Conservation (phyloP, 2,113 vertebrate genomes). For the Xenopus tropicalis region UCB_Xtro_10.0 CM004445.2:139482001-139482500, state of each 20-base stretch:
- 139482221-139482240: slow-evolving; percentile 22
- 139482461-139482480: background rate
- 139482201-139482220: slow-evolving; percentile 45
- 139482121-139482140: too few relatives aligned
- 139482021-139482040: too few relatives aligned
- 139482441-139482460: background rate
- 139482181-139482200: slow-evolving; percentile 45
- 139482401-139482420: background rate
- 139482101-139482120: too few relatives aligned
- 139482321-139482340: slow-evolving; percentile 18
- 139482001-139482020: too few relatives aligned
- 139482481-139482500: background rate
- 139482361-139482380: background rate
- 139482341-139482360: background rate
- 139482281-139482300: slow-evolving; percentile 43
- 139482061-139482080: too few relatives aligned
- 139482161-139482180: slow-evolving; percentile 40
- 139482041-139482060: too few relatives aligned
- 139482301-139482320: slow-evolving; percentile 32
- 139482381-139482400: background rate
- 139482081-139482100: too few relatives aligned
- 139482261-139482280: slow-evolving; percentile 31
- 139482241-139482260: slow-evolving; percentile 21
- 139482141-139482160: background rate
- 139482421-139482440: background rate